Evolutionary conservation across 2,888 invertebrate genomes (phyloP), one percentile per base, ranked within the genome.

Genomic region (Drosophila borealis): DNA sequence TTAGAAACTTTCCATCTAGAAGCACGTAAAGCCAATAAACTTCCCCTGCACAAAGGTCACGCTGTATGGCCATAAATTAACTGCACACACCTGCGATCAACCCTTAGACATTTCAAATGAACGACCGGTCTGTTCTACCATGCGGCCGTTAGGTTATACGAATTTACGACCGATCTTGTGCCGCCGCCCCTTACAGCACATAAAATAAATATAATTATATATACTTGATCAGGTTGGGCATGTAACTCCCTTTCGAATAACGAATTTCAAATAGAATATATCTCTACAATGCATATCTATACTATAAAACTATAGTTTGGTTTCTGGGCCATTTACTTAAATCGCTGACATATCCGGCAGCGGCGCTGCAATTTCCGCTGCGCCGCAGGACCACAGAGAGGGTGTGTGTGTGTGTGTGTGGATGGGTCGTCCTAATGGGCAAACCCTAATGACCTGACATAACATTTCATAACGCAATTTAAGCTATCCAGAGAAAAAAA

Each of bases 381-480:
- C 46, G 59, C 29, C 36, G 21, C 57, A 59, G 60, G 56, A 72
- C 48, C 17, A 65, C 14, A 9, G 19, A 25, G 25, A 8, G 25
- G 19, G 10, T 14, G 17, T 17, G 9, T n/a, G 21, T 37, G 5
- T 44, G 19, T 29, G 25, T 9, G 25, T 34, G 17, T 42, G 21
- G 51, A 11, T 13, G 29, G 34, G 21, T 49, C 41, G 44, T 57
- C 62, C 70, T 85, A 80, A 88, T 85, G 83, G 78, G 53, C 64
- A 59, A 70, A 66, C 78, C 86, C 86, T 84, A 88, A 88, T 88
- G 89, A 87, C 89, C 78, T 64, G 55, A 77, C 85, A 86, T 87
- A 74, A 88, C 78, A 87, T 87, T 86, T 84, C 85, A 88, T 88
- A 88, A 84, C 70, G 76, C 80, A 80, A 87, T 81, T 87, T 81